Percentiles rank a stretch among this genome's conserved stretches.
These are phyloP conservation scores for Cryptotermes secundus DNA, from an alignment of 1,140 invertebrate species.

Conservation along the genomic window DNA sequence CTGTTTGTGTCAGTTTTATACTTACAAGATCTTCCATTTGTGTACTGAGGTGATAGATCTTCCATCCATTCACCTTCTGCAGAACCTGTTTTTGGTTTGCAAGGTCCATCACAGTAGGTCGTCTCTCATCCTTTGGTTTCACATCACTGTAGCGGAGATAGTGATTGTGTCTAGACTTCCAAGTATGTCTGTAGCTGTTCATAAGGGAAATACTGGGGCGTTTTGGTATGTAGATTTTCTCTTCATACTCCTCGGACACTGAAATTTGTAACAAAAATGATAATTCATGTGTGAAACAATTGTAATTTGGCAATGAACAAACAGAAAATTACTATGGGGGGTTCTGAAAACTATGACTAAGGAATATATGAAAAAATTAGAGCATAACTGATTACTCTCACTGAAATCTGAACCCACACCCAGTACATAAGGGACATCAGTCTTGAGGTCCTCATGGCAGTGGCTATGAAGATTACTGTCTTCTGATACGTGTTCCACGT, in stretches of 20 bases:
- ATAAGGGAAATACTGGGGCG: conserved; percentile 50
- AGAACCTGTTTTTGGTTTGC: conserved; percentile 85
- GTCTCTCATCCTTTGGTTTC: conserved; percentile 78
- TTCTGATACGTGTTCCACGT: too few species aligned
- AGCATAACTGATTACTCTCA: too few species aligned
- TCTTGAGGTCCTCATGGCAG: too few species aligned
- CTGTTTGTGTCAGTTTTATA: conserved; percentile 56
- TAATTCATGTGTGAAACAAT: too few species aligned
- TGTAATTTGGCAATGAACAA: too few species aligned
- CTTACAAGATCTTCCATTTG: conserved; percentile 89
- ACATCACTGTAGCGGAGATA: conserved; percentile 87
- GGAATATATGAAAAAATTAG: too few species aligned
- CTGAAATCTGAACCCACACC: too few species aligned
- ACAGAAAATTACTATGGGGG: too few species aligned
- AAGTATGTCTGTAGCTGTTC: conserved; percentile 51
- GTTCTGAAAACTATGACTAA: too few species aligned
- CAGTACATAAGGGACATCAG: too few species aligned
- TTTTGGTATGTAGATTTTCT: conserved; percentile 40
- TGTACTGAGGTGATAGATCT: conserved; percentile 85
- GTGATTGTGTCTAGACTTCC: conserved; percentile 71
- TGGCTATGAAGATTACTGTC: too few species aligned
- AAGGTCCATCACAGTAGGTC: conserved; percentile 81
- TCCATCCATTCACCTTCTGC: conserved; percentile 93
- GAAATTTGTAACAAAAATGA: not conserved
- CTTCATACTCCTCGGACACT: conserved; percentile 29